A percentile compares a stretch with the other conserved stretches of the same genome.
Evolutionary conservation across 2,888 invertebrate genomes (phyloP).

Genomic region (Ormyrus nitidulus): DNA sequence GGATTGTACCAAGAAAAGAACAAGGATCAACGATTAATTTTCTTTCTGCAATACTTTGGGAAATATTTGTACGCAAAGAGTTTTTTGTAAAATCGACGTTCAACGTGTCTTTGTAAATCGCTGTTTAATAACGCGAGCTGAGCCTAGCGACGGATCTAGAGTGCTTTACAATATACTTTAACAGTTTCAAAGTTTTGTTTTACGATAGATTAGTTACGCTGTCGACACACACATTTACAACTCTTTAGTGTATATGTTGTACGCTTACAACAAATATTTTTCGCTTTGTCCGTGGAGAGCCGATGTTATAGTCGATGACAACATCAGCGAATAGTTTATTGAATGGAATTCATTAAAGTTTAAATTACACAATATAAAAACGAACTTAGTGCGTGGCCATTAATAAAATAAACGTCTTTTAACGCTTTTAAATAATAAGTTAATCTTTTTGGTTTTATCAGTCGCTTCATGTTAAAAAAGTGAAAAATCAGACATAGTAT

Average conservation of each 20-base stretch:
- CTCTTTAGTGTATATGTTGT: neutral
- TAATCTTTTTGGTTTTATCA: conserved; percentile 29
- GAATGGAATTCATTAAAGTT: conserved; percentile 36
- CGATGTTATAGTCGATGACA: conserved; percentile 2
- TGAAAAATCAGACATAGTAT: conserved; percentile 12
- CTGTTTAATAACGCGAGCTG: conserved; percentile 19
- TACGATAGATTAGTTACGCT: conserved; percentile 14
- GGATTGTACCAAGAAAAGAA: conserved; percentile 44
- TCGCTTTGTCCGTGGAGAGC: conserved; percentile 23
- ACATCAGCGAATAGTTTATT: neutral
- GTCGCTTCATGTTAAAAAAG: conserved; percentile 26
- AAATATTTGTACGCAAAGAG: conserved; percentile 48
- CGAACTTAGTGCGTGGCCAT: neutral
- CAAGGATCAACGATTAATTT: conserved; percentile 33
- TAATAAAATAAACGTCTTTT: conserved; percentile 6
- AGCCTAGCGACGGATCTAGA: conserved; percentile 35
- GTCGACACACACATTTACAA: neutral
- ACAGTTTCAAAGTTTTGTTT: conserved; percentile 30
- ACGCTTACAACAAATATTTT: conserved; percentile 18
- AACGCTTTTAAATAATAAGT: conserved; percentile 26
- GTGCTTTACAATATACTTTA: conserved; percentile 19
- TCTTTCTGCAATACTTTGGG: conserved; percentile 41
- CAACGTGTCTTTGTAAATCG: conserved; percentile 30
- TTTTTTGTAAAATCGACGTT: conserved; percentile 42
- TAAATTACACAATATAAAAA: conserved; percentile 14